A percentile compares a stretch with the other conserved stretches of the same genome.
Conservation (phyloP, 2,797 vertebrate species). For the Artibeus lituratus region DNA sequence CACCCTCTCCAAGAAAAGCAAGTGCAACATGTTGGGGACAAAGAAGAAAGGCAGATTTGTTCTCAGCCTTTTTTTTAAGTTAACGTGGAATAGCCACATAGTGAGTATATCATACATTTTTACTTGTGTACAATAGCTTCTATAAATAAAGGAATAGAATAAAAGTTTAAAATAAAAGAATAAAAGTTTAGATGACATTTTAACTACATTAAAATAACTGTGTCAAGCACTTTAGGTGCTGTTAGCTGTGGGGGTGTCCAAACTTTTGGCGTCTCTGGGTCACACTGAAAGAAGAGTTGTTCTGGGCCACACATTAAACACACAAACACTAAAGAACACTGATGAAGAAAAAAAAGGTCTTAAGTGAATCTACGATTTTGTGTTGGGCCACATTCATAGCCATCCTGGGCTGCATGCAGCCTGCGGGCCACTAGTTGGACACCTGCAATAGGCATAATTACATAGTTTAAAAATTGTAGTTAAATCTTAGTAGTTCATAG, state of each 20-base stretch:
- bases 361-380: no score
- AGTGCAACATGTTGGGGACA: rapidly evolving
- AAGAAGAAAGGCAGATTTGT: neutral
- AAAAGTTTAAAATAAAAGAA: neutral
- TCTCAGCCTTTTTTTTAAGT: neutral
- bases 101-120: neutral
- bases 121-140: neutral
- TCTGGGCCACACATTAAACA: no score
- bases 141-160: neutral
- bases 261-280: no score
- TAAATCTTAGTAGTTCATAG: neutral
- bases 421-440: no score
- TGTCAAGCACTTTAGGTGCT: neutral
- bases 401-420: no score
- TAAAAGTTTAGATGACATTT: neutral
- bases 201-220: neutral
- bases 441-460: neutral
- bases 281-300: no score
- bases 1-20: neutral
- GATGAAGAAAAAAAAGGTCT: no score
- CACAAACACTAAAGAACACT: no score
- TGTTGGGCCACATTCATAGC: no score
- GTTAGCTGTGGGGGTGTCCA: neutral
- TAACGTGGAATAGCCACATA: neutral
- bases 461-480: neutral